A percentile compares a stretch with the other conserved stretches of the same genome.
Conservation (phyloP, 2,113 vertebrate species). For the Stomatorhinus ivindoensis region DNA sequence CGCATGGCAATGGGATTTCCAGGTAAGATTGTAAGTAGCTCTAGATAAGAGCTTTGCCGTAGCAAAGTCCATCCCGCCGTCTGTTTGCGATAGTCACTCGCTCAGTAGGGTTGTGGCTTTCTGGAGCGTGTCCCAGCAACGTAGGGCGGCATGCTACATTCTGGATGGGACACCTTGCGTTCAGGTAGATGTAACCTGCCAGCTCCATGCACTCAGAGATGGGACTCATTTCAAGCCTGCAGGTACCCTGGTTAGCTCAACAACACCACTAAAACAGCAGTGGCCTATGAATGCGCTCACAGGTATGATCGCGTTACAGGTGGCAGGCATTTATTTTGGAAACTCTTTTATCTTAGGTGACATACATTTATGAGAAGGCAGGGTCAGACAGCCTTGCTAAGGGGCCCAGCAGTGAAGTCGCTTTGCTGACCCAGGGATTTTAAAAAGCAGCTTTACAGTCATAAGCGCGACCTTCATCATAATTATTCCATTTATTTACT, state of each 20-base stretch:
- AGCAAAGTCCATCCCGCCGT: not conserved
- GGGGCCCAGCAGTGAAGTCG: not conserved
- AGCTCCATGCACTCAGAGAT: not conserved
- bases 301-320: slow-evolving; percentile 37
- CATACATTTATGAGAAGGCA: not conserved
- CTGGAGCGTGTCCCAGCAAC: not conserved
- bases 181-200: not conserved
- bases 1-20: not conserved
- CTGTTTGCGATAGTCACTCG: not conserved
- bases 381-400: not conserved
- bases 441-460: not conserved
- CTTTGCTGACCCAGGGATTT: not conserved
- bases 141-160: not conserved
- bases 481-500: not conserved
- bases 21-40: not conserved
- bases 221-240: not conserved
- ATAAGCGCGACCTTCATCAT: not conserved
- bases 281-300: slow-evolving; percentile 36
- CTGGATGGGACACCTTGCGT: not conserved
- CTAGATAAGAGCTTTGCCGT: not conserved
- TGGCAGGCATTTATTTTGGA: not conserved
- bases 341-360: not conserved
- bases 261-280: slow-evolving; percentile 23
- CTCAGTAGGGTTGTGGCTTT: not conserved
- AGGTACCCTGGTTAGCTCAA: not conserved